Evolutionary conservation across 2,113 vertebrate genomes (phyloP), one percentile per base, ranked within the genome.

Genomic region (Morone chrysops): DNA sequence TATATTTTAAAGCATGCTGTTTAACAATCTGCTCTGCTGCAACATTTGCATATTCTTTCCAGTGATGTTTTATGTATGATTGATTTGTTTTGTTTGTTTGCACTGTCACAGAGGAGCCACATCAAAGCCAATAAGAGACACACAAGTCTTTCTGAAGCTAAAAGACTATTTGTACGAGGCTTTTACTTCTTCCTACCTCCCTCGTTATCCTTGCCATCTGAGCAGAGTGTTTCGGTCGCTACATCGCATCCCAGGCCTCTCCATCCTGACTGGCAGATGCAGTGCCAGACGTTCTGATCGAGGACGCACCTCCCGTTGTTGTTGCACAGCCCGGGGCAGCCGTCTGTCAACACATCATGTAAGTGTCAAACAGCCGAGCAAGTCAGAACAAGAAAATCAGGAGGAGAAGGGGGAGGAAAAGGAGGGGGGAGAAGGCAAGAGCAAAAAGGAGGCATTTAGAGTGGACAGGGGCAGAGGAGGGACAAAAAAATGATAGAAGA

Each of bases 241-340:
- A 99, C 98, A 0, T 99, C 97, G 69, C 98, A 99, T 48, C 98
- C 98, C 0, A 97, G 96, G 84, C 98, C 98, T 89, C 98, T 96
- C 98, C 98, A 99, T n/a, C 98, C 98, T 0, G 97, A 96, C 94
- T 99, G 98, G 94, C 98, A 99, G 82, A 99, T 96, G 69, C 98
- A 99, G 78, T 98, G 98, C 98, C 98, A 99, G 90, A 97, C 97
- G 1, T 98, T 99, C 76, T 99, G 98, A 95, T 99, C 98, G 94
- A 99, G 94, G 0, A 97, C 97, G 83, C 98, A 99, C 83, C 98
- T 96, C 81, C 98, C 98, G 8, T 99, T 99, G 96, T 97, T 99
- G 94, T 99, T 99, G 93, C 98, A 99, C 79, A 99, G 94, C 22
- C 98, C 98, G 0, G 98, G 98, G 88, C 98, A 99, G 72, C 98